A percentile compares a stretch with the other conserved stretches of the same genome.
These are phyloP conservation scores for Catagonus wagneri DNA, from an alignment of 2,113 vertebrate species.

Conservation along the genomic window DNA sequence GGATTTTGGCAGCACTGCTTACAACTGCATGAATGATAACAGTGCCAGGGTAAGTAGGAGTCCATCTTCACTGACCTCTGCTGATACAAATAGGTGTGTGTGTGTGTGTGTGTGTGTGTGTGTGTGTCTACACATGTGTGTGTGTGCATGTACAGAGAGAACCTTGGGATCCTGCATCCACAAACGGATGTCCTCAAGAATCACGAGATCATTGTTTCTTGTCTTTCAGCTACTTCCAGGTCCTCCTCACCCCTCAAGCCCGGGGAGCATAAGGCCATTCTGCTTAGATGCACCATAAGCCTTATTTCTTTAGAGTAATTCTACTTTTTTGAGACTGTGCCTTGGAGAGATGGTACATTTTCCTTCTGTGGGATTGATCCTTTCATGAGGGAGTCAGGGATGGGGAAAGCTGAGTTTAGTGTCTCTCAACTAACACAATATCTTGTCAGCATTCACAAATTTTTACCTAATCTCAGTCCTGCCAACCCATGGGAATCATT, in stretches of 20 bases:
- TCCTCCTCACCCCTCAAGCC: background rate
- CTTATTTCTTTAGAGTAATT: background rate
- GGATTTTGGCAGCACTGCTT: background rate
- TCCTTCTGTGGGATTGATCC: background rate
- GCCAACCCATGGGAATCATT: background rate
- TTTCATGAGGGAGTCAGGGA: rapidly evolving
- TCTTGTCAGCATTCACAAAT: background rate
- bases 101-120: too few relatives aligned
- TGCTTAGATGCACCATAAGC: too few relatives aligned
- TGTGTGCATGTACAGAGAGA: background rate
- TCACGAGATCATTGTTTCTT: background rate
- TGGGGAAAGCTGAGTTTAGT: too few relatives aligned
- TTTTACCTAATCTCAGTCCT: background rate
- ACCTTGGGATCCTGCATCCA: too few relatives aligned
- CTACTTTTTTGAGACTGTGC: background rate
- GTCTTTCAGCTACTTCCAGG: background rate
- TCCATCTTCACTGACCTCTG: background rate
- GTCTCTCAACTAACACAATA: background rate
- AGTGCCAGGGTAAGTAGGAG: background rate
- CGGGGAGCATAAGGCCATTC: too few relatives aligned
- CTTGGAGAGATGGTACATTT: background rate
- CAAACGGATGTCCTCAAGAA: background rate
- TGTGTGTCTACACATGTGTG: background rate
- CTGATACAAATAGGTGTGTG: background rate
- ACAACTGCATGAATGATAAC: too few relatives aligned